phyloP scores from a whole-genome alignment of 2,888 invertebrate species.

The Pachydiplax longipennis region DNA sequence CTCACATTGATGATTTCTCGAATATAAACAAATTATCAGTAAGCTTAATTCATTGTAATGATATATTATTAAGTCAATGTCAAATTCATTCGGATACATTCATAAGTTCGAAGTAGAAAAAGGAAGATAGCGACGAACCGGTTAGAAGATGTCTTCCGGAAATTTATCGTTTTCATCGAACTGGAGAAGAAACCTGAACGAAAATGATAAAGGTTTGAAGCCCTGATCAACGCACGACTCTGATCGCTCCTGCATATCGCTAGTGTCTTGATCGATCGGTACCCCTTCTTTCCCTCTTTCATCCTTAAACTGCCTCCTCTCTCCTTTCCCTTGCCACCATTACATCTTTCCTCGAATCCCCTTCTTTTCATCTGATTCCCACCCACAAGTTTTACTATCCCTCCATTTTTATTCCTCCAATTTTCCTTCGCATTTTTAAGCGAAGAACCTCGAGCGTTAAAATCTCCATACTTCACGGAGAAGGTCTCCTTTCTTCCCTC shows the following conservation, averaged over 20 bases:
- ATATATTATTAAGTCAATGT: too few relatives aligned
- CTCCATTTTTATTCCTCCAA: constrained; percentile 27
- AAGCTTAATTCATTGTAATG: too few relatives aligned
- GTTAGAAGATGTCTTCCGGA: too few relatives aligned
- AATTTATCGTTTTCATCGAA: background rate
- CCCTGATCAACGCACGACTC: too few relatives aligned
- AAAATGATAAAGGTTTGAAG: background rate
- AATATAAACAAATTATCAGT: too few relatives aligned
- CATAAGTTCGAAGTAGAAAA: too few relatives aligned
- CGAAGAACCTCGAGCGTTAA: constrained; percentile 14
- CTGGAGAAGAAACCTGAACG: background rate
- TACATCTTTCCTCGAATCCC: background rate
- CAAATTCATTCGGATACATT: too few relatives aligned
- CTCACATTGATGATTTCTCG: too few relatives aligned
- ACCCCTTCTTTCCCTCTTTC: too few relatives aligned
- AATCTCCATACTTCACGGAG: background rate
- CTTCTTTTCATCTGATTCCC: background rate
- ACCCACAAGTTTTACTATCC: constrained; percentile 22
- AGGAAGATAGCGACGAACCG: too few relatives aligned
- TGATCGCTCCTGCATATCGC: too few relatives aligned
- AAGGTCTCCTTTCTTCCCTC: background rate
- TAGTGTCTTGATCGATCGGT: background rate
- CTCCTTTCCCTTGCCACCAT: background rate
- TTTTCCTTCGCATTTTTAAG: constrained; percentile 26
- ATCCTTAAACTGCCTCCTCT: background rate